Conservation (phyloP, 1,140 invertebrate genomes). For the Asbolus verrucosus region DNA sequence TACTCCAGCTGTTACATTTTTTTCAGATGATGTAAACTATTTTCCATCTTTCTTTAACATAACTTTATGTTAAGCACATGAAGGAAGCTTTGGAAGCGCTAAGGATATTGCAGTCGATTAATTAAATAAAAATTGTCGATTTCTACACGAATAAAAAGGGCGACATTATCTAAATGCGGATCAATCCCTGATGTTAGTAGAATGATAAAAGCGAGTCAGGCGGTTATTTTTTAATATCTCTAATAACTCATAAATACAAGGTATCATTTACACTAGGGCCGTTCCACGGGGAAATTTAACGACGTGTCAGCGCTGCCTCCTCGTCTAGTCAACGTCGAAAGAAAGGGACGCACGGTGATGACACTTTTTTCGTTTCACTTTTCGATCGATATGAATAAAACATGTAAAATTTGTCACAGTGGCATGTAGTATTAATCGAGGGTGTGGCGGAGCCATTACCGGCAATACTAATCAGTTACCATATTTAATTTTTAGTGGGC, state of each 20-base stretch:
- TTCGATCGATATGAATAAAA: conserved; percentile 49
- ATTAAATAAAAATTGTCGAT: too few relatives aligned
- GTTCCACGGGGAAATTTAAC: background rate
- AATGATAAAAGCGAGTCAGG: conserved; percentile 39
- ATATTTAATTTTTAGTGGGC: conserved; percentile 52
- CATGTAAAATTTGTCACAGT: conserved; percentile 52
- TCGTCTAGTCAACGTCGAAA: background rate
- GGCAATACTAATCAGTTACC: conserved; percentile 51
- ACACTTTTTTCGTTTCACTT: conserved; percentile 3
- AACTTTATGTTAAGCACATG: too few relatives aligned
- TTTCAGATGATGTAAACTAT: too few relatives aligned
- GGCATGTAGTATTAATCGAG: conserved; percentile 50
- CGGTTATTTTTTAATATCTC: conserved; percentile 50
- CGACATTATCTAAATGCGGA: conserved; percentile 23
- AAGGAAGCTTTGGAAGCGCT: too few relatives aligned
- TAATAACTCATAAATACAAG: conserved; percentile 52
- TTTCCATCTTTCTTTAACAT: too few relatives aligned
- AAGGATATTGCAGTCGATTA: too few relatives aligned
- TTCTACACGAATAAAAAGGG: background rate
- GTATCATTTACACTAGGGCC: conserved; percentile 45
- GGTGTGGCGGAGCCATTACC: conserved; percentile 50
- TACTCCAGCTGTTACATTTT: too few relatives aligned
- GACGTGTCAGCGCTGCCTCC: background rate
- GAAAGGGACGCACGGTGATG: background rate
- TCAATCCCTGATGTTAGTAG: conserved; percentile 4